Evolutionary conservation across 2,113 vertebrate genomes (phyloP), one percentile per base, ranked within the genome.

Genomic region (Poeciliopsis turrubarensis): DNA sequence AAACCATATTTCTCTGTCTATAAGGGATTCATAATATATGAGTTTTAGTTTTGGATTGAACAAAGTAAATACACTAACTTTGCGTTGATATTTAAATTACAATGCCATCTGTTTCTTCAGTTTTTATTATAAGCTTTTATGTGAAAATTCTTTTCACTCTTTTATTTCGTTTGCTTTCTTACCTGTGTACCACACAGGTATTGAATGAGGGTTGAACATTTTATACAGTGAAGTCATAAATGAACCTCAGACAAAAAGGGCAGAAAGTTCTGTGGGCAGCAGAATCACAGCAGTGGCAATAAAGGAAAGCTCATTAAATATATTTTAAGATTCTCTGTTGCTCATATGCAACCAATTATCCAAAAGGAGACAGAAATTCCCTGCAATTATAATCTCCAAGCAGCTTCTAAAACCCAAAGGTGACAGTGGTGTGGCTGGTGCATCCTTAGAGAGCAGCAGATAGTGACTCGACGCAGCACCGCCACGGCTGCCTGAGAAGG

Each of bases 401-500:
- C 75, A 85, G 87, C 78, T 57, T 37, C 51, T 2, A 22, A 77
- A 73, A 82, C 70, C 78, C 66, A 73, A 64, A 34, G 79, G 78
- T 74, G 86, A 80, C 83, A 76, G 75, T 26, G 69, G 70, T 78
- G 68, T 25, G 77, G 30, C 61, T 61, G 62, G 66, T 65, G 30
- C 65, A 32, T 91, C 84, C 86, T 87, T 27, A 67, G 88, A 87
- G 82, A 87, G 89, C 69, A 62, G 82, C 63, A 79, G 84, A 83
- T n/a, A 47, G 82, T 83, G 81, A 11, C 79, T 73, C 70, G 79
- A 81, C 88, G 89, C 83, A 86, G 84, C 34, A 75, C 83, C 79
- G 83, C 79, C 78, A 86, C 84, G 31, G 92, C 92, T 90, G 92
- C 93, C 77, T 77, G 84, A 75, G 84, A 83, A 68, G 84, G 89